Conservation (phyloP, 2,888 invertebrate genomes). For the Eudemis profundana region DNA sequence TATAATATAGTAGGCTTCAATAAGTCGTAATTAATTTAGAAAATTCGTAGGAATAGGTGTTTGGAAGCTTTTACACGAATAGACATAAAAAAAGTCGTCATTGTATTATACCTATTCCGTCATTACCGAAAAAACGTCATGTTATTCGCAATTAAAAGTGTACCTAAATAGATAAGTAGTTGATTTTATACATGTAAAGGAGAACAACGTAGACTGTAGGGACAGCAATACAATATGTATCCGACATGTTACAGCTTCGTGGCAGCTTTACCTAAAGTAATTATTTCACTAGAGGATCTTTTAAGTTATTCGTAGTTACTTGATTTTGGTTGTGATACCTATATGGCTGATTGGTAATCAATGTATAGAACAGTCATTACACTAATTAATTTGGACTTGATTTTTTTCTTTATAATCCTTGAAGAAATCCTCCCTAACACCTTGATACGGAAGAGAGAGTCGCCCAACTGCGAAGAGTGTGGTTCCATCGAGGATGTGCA, state of each 20-base stretch:
- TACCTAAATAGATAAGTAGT: constrained; percentile 68
- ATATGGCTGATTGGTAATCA: constrained; percentile 68
- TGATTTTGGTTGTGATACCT: constrained; percentile 74
- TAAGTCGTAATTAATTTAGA: constrained; percentile 62
- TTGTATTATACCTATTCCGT: constrained; percentile 71
- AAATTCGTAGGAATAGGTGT: constrained; percentile 75
- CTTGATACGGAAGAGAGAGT: too few relatives aligned
- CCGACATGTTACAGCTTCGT: constrained; percentile 51
- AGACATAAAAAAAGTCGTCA: constrained; percentile 65
- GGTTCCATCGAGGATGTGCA: too few relatives aligned
- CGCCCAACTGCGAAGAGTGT: too few relatives aligned
- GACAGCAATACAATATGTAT: constrained; percentile 54
- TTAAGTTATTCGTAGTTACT: constrained; percentile 48
- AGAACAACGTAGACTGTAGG: constrained; percentile 57
- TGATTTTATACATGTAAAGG: constrained; percentile 72
- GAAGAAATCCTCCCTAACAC: background rate
- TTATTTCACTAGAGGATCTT: constrained; percentile 49
- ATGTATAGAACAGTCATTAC: constrained; percentile 66
- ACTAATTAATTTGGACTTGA: constrained; percentile 52
- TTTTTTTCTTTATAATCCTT: constrained; percentile 46
- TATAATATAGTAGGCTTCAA: constrained; percentile 55
- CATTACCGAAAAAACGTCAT: constrained; percentile 68
- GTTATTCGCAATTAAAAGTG: constrained; percentile 68
- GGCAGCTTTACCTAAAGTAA: constrained; percentile 52
- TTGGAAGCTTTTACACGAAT: constrained; percentile 84